A percentile compares a stretch with the other conserved stretches of the same genome.
phyloP scores from a whole-genome alignment of 2,113 vertebrate genomes.

The Spermophilus dauricus region DNA sequence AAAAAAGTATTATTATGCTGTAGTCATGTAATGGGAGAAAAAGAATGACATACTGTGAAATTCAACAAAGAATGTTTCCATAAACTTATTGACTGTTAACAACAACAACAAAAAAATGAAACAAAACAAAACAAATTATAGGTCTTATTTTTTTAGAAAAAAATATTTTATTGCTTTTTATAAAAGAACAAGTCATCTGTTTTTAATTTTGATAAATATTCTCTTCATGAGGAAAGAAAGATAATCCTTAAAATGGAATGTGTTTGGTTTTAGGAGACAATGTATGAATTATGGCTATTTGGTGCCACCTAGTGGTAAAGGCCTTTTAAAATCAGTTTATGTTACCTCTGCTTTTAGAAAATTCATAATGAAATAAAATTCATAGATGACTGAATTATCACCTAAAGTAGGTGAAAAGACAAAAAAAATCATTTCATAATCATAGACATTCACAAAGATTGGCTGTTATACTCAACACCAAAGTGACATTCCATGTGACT shows the following conservation, averaged over 20 bases:
- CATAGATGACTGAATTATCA: neutral
- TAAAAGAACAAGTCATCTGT: neutral
- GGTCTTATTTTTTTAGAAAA: neutral
- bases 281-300: constrained; percentile 81
- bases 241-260: neutral
- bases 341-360: constrained; percentile 36
- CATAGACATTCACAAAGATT: neutral
- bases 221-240: neutral
- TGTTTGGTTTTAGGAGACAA: neutral
- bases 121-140: neutral
- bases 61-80: constrained; percentile 27
- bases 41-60: constrained; percentile 31
- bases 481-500: neutral
- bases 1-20: neutral
- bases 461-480: accelerated
- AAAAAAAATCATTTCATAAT: neutral
- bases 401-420: neutral
- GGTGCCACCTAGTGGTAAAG: constrained; percentile 87
- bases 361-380: neutral
- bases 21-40: neutral
- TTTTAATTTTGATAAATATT: constrained; percentile 53
- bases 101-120: too few relatives aligned
- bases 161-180: neutral
- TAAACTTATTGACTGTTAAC: neutral
- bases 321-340: constrained; percentile 63